Evolutionary conservation across 2,888 invertebrate genomes (phyloP).

Genomic region (Torymus texanus): DNA sequence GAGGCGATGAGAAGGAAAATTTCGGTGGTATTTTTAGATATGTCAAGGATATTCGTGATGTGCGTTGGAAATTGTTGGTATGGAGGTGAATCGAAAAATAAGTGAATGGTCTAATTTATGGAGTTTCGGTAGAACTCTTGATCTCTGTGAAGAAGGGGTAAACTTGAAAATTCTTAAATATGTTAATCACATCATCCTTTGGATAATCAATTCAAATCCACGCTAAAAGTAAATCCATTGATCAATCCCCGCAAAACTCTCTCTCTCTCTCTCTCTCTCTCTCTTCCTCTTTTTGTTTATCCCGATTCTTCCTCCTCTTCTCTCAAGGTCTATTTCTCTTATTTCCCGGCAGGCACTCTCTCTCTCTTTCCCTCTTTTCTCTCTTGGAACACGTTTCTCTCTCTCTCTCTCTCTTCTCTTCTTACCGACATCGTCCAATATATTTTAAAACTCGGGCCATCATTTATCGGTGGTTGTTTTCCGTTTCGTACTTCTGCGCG

Average conservation of each 20-base stretch:
- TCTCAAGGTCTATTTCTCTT: not conserved
- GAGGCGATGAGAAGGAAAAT: too few relatives aligned
- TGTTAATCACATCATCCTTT: too few relatives aligned
- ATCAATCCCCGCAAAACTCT: not conserved
- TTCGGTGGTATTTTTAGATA: too few relatives aligned
- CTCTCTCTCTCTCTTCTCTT: slow-evolving; percentile 4
- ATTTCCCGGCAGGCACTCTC: slow-evolving; percentile 5
- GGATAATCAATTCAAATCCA: not conserved
- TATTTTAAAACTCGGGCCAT: slow-evolving; percentile 59
- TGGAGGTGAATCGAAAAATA: too few relatives aligned
- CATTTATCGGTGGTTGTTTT: slow-evolving; percentile 60
- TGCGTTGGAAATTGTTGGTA: too few relatives aligned
- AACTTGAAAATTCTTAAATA: too few relatives aligned
- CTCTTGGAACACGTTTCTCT: not conserved
- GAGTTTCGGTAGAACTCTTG: too few relatives aligned
- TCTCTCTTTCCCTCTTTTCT: slow-evolving; percentile 13
- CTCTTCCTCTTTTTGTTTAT: slow-evolving; percentile 19
- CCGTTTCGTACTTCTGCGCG: slow-evolving; percentile 57
- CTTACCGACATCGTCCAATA: slow-evolving; percentile 42
- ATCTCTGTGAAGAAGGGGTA: too few relatives aligned
- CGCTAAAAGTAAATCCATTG: slow-evolving; percentile 21
- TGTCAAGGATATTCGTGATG: too few relatives aligned
- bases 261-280: not conserved
- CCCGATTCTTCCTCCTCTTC: slow-evolving; percentile 21
- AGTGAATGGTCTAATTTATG: too few relatives aligned